Evolutionary conservation across 2,888 invertebrate genomes (phyloP), one percentile per base, ranked within the genome.

Genomic region (Autographa gamma): DNA sequence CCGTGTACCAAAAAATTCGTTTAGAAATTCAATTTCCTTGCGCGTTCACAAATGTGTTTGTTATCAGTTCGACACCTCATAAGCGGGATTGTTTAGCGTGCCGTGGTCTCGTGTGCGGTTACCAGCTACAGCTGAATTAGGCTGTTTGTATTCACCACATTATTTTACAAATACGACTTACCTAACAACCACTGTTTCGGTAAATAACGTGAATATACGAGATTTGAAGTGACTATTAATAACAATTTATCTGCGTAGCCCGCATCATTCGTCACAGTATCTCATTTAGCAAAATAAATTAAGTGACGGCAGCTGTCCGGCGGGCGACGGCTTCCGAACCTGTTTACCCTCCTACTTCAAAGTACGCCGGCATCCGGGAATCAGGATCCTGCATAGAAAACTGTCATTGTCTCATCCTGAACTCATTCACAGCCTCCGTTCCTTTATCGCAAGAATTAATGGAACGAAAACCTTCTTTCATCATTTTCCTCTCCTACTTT

Each of bases 31-130:
- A 91, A 91, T 91, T 91, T 90, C 86, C 86, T 73, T 76, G 71
- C 74, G 79, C 83, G 78, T 84, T 84, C 77, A 83, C 85, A 89
- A 88, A 85, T 81, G 82, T 83, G 79, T 79, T 83, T 81, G 81
- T 87, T 90, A 90, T 89, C 87, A 86, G 84, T 86, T 88, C 85
- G 87, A 88, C 86, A 86, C 86, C 84, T 87, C 85, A 85, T 89
- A 84, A 84, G 82, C 83, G 73, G 76, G 82, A 86, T 85, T 88
- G 90, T 90, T 89, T 88, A 83, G 83, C 71, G 79, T 74, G 73
- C 71, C 79, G 77, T 77, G 80, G 84, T 87, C 83, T 83, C 76
- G 76, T 81, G 77, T 72, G 48, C 76, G 71, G 62, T 62, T 63
- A 64, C 60, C 66, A 60, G 79, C 79, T 78, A 78, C 75, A 70